Conservation (phyloP, 2,888 invertebrate species). For the Apamea sordens region DNA sequence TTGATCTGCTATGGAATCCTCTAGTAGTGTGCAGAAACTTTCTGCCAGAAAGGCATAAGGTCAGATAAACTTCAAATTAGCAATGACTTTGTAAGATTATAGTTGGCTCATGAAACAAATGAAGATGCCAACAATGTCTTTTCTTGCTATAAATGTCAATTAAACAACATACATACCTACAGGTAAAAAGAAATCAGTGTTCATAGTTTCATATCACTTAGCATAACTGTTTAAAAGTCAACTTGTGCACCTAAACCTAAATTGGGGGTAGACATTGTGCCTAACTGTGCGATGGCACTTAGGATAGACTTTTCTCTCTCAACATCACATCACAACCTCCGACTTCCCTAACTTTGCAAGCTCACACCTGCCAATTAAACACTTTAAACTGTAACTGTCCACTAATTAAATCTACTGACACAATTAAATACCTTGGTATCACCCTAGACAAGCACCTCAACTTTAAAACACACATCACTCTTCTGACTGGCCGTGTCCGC, state of each 20-base stretch:
- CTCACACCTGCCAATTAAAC: too few species aligned
- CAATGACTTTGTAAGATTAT: not conserved
- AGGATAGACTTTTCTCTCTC: too few species aligned
- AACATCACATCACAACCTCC: too few species aligned
- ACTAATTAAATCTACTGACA: too few species aligned
- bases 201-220: not conserved
- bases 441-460: too few species aligned
- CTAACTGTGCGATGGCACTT: not conserved
- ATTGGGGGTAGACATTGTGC: not conserved
- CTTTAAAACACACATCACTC: too few species aligned
- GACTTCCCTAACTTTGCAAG: too few species aligned
- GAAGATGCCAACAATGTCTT: constrained; percentile 10
- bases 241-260: not conserved
- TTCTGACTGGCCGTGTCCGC: too few species aligned
- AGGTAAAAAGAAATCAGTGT: not conserved
- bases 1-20: not conserved
- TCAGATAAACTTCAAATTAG: not conserved
- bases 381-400: too few species aligned
- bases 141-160: not conserved
- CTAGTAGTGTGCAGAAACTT: not conserved
- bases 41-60: not conserved
- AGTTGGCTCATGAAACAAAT: constrained; percentile 16
- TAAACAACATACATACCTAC: not conserved
- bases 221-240: not conserved
- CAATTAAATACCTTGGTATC: too few species aligned